These are phyloP conservation scores for Leptopilina drosophilae DNA, from an alignment of 2,888 invertebrate species.

Conservation along the genomic window DNA sequence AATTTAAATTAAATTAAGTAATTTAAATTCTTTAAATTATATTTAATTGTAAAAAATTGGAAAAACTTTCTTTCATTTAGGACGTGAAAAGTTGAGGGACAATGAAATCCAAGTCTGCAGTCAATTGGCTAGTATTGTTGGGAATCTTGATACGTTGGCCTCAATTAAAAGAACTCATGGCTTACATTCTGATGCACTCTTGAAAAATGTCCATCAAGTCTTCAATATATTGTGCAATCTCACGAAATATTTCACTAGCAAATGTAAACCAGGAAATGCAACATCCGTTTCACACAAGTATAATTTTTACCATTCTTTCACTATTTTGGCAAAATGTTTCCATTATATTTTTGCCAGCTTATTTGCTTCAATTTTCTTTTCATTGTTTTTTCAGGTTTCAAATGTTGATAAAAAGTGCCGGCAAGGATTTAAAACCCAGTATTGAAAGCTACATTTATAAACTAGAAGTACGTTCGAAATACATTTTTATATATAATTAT, in stretches of 20 bases:
- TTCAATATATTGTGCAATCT: slow-evolving; percentile 80
- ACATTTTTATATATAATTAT: neutral
- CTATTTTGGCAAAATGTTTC: no score
- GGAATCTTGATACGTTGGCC: slow-evolving; percentile 78
- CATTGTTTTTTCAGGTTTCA: slow-evolving; percentile 60
- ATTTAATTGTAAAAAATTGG: neutral
- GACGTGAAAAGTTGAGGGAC: slow-evolving; percentile 76
- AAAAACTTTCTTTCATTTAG: slow-evolving; percentile 60
- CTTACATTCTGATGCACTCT: slow-evolving; percentile 78
- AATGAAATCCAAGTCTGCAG: slow-evolving; percentile 80
- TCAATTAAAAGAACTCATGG: slow-evolving; percentile 79
- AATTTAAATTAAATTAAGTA: no score
- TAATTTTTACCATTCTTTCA: slow-evolving; percentile 44
- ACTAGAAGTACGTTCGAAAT: slow-evolving; percentile 77
- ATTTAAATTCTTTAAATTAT: slow-evolving; percentile 12
- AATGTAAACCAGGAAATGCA: slow-evolving; percentile 77
- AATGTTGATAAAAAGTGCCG: slow-evolving; percentile 77
- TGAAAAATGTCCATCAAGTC: slow-evolving; percentile 79
- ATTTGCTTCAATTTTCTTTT: neutral
- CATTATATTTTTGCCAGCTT: no score
- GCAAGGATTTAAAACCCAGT: slow-evolving; percentile 80
- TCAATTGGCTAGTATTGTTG: slow-evolving; percentile 80
- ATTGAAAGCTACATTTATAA: slow-evolving; percentile 81
- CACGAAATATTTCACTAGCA: slow-evolving; percentile 80
- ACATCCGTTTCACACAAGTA: slow-evolving; percentile 79